phyloP scores from a whole-genome alignment of 1,140 invertebrate species.

The Bombus haemorrhoidalis region DNA sequence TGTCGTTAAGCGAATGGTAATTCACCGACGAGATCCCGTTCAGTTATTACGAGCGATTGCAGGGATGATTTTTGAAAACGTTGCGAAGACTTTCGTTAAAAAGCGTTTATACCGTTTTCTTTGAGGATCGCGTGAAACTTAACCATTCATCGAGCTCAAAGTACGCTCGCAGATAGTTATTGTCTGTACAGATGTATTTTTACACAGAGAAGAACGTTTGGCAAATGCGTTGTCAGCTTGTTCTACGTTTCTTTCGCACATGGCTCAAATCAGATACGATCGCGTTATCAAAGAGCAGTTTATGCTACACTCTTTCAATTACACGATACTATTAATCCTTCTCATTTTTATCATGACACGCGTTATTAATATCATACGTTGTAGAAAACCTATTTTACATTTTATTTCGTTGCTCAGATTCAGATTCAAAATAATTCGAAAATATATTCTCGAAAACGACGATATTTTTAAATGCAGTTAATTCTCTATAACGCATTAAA shows the following conservation, averaged over 20 bases:
- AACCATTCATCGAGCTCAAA: background rate
- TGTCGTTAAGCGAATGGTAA: constrained; percentile 5
- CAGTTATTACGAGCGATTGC: background rate
- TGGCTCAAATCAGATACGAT: too few species aligned
- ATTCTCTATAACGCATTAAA: background rate
- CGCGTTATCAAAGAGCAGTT: too few species aligned
- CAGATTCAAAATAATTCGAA: background rate
- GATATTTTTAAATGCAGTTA: background rate
- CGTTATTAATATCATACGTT: too few species aligned
- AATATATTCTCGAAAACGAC: background rate
- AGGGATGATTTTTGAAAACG: background rate
- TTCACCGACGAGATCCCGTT: background rate
- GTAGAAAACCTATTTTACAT: too few species aligned
- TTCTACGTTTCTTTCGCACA: too few species aligned
- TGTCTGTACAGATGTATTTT: too few species aligned
- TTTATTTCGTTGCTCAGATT: background rate
- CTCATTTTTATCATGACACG: too few species aligned
- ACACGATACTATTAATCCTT: too few species aligned
- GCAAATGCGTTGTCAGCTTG: too few species aligned
- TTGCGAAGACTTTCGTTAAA: background rate
- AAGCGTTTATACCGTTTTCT: background rate
- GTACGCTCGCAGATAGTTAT: background rate
- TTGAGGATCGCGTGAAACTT: background rate
- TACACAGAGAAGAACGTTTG: too few species aligned
- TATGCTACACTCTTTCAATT: too few species aligned